phyloP scores from a whole-genome alignment of 2,797 vertebrate genomes.

The Picus viridis region DNA sequence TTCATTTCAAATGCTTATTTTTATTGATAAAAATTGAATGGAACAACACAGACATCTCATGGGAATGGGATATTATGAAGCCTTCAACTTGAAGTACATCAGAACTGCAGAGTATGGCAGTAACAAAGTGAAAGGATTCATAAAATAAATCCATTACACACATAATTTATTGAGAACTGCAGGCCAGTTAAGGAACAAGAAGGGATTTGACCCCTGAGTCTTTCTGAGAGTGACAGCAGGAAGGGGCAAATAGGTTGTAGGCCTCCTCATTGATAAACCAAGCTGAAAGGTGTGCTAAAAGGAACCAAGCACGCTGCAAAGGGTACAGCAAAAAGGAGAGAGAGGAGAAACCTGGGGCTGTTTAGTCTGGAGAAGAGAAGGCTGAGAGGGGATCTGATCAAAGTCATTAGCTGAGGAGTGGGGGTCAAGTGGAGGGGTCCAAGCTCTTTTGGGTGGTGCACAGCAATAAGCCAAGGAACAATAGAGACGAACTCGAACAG shows the following conservation, averaged over 20 bases:
- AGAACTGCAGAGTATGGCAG: neutral
- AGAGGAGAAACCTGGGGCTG: neutral
- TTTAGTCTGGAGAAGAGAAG: too few relatives aligned
- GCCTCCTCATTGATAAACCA: neutral
- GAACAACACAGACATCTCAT: neutral
- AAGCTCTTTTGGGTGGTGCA: too few relatives aligned
- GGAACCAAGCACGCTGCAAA: neutral
- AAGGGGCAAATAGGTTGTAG: neutral
- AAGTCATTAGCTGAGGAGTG: too few relatives aligned
- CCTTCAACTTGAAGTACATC: neutral
- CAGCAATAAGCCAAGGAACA: too few relatives aligned
- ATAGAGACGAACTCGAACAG: too few relatives aligned
- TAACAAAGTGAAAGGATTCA: neutral
- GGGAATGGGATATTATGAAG: neutral
- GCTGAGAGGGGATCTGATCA: too few relatives aligned
- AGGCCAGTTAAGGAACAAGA: neutral
- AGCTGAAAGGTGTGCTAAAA: neutral
- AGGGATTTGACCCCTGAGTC: neutral
- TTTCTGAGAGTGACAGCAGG: neutral
- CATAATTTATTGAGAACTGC: neutral
- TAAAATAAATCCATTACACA: neutral
- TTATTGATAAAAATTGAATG: slow-evolving; percentile 20
- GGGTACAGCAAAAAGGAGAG: rapidly evolving
- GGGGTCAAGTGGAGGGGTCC: too few relatives aligned
- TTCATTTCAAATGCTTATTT: neutral